A percentile compares a stretch with the other conserved stretches of the same genome.
These are phyloP conservation scores for Aleiodes testaceus DNA, from an alignment of 2,888 invertebrate genomes.

Conservation along the genomic window DNA sequence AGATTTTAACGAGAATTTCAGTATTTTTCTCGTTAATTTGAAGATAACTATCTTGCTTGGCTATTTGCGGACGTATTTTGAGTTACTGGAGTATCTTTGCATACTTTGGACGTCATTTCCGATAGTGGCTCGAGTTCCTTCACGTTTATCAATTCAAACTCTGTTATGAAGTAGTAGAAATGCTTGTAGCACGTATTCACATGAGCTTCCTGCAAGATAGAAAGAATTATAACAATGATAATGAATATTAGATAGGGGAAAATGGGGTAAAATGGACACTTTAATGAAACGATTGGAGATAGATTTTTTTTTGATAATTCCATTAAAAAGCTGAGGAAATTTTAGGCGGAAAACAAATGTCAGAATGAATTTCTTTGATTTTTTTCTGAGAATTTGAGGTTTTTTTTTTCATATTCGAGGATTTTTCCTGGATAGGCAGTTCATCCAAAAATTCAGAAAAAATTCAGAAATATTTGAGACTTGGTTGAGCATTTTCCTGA, in stretches of 20 bases:
- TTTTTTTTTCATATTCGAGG: too few relatives aligned
- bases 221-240: constrained; percentile 16
- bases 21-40: not conserved
- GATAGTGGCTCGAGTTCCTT: constrained; percentile 90
- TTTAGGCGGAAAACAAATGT: too few relatives aligned
- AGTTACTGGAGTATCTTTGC: constrained; percentile 75
- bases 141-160: constrained; percentile 86
- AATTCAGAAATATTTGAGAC: too few relatives aligned
- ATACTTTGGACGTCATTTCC: constrained; percentile 84
- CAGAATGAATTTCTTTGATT: too few relatives aligned
- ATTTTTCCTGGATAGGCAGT: too few relatives aligned
- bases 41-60: constrained; percentile 55
- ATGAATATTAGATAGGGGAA: not conserved
- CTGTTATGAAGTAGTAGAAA: constrained; percentile 92
- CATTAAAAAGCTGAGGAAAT: too few relatives aligned
- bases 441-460: too few relatives aligned
- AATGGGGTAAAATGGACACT: too few relatives aligned
- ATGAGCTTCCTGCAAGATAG: constrained; percentile 84
- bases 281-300: too few relatives aligned
- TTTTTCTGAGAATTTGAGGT: not conserved
- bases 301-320: too few relatives aligned
- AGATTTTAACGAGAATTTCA: too few relatives aligned
- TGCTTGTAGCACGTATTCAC: constrained; percentile 96
- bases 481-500: too few relatives aligned
- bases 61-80: constrained; percentile 51